Evolutionary conservation across 2,888 invertebrate genomes (phyloP).

Genomic region (Meliscaeva auricollis): DNA sequence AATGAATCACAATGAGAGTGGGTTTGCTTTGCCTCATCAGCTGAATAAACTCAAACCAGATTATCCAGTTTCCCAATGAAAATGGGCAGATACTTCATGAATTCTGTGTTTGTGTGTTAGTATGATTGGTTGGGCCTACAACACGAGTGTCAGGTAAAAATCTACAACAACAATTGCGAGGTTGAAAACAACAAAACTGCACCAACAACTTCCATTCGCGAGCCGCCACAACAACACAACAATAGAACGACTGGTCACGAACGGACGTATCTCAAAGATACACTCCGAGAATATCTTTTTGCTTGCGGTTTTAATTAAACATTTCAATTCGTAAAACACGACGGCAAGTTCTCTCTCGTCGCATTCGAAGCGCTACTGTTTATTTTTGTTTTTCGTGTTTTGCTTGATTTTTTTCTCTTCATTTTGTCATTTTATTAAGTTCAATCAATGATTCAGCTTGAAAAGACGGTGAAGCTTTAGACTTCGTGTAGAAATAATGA

Average conservation of each 20-base stretch:
- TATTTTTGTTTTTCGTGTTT: conserved; percentile 65
- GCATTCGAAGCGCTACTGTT: conserved; percentile 56
- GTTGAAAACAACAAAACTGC: conserved; percentile 54
- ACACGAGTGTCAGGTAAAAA: conserved; percentile 72
- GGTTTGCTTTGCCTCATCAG: conserved; percentile 42
- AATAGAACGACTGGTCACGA: conserved; percentile 84
- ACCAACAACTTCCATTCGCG: conserved; percentile 71
- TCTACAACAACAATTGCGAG: conserved; percentile 40
- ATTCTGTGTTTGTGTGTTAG: conserved; percentile 39
- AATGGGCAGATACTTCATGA: conserved; percentile 60
- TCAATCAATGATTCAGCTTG: conserved; percentile 44
- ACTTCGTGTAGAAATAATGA: conserved; percentile 58
- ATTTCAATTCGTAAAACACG: conserved; percentile 69
- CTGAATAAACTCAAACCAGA: conserved; percentile 47
- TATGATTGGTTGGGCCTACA: conserved; percentile 59
- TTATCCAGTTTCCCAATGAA: conserved; percentile 56
- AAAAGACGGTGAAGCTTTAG: conserved; percentile 47
- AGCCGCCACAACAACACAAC: conserved; percentile 80
- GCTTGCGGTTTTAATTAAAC: conserved; percentile 60
- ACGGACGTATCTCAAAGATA: conserved; percentile 79
- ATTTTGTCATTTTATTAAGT: conserved; percentile 44
- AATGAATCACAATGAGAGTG: conserved; percentile 22
- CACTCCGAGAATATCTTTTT: conserved; percentile 50
- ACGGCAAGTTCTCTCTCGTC: conserved; percentile 59
- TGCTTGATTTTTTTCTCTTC: conserved; percentile 45